Conservation (phyloP, 1,140 invertebrate genomes). For the Luehdorfia chinensis region DNA sequence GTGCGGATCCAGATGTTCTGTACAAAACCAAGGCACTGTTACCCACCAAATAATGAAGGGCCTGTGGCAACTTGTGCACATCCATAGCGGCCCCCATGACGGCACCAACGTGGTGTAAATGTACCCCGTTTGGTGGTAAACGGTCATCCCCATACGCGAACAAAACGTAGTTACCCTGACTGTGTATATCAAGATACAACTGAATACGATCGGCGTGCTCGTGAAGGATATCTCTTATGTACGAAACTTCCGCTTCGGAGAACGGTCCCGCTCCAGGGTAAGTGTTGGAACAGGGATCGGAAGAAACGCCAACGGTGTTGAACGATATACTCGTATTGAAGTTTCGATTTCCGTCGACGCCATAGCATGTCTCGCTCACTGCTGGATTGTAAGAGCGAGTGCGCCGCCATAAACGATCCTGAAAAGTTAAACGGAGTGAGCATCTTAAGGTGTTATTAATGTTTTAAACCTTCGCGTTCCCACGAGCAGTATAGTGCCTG, state of each 20-base stretch:
- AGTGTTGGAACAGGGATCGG: constrained; percentile 80
- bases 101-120: constrained; percentile 40
- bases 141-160: constrained; percentile 79
- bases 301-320: constrained; percentile 80
- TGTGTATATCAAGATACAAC: constrained; percentile 46
- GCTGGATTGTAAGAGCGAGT: constrained; percentile 46
- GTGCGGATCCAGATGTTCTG: constrained; percentile 71
- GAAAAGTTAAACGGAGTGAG: too few relatives aligned
- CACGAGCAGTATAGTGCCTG: too few relatives aligned
- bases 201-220: constrained; percentile 38
- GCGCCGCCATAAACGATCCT: constrained; percentile 74
- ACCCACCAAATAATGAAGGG: constrained; percentile 76
- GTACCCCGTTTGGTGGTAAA: constrained; percentile 68
- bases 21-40: constrained; percentile 78
- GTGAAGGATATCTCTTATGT: constrained; percentile 61
- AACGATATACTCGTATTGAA: constrained; percentile 80
- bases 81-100: constrained; percentile 56
- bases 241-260: constrained; percentile 83
- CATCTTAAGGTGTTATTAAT: background rate
- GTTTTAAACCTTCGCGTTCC: too few relatives aligned
- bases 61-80: constrained; percentile 37
- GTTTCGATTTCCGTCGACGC: constrained; percentile 80
- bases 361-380: constrained; percentile 54
- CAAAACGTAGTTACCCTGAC: constrained; percentile 61
- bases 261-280: constrained; percentile 82